These are phyloP conservation scores for Callyntrura guangdongensis DNA, from an alignment of 2,888 invertebrate genomes.

Conservation along the genomic window DNA sequence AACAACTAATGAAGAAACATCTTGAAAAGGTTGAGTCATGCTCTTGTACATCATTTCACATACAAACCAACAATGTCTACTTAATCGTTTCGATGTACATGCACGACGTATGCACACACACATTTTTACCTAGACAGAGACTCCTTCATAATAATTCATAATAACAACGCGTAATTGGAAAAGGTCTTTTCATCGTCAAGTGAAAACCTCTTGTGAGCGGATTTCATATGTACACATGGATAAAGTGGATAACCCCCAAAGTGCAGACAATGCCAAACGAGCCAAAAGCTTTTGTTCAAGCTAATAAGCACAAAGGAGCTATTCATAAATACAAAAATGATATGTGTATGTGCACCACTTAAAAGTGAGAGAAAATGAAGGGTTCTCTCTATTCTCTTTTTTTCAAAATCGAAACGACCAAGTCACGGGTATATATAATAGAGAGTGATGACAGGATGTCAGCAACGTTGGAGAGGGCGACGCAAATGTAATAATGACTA, in stretches of 20 bases:
- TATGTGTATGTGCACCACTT: conserved; percentile 41
- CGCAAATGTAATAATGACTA: conserved; percentile 57
- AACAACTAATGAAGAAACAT: conserved; percentile 8
- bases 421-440: conserved; percentile 11
- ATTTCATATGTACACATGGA: not conserved
- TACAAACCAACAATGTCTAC: not conserved
- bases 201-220: not conserved
- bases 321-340: conserved; percentile 52
- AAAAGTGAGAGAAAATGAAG: conserved; percentile 65
- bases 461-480: conserved; percentile 43
- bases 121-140: conserved; percentile 32
- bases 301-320: conserved; percentile 67
- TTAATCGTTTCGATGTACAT: not conserved
- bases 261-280: not conserved
- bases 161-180: conserved; percentile 49
- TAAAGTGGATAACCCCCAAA: not conserved
- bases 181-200: conserved; percentile 48
- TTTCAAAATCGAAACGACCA: conserved; percentile 27
- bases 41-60: not conserved
- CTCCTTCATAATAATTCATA: conserved; percentile 39
- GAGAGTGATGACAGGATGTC: conserved; percentile 73
- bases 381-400: conserved; percentile 57
- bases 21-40: conserved; percentile 70
- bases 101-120: not conserved
- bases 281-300: conserved; percentile 14